Conservation (phyloP, 2,888 invertebrate genomes). For the Acheta domesticus region DNA sequence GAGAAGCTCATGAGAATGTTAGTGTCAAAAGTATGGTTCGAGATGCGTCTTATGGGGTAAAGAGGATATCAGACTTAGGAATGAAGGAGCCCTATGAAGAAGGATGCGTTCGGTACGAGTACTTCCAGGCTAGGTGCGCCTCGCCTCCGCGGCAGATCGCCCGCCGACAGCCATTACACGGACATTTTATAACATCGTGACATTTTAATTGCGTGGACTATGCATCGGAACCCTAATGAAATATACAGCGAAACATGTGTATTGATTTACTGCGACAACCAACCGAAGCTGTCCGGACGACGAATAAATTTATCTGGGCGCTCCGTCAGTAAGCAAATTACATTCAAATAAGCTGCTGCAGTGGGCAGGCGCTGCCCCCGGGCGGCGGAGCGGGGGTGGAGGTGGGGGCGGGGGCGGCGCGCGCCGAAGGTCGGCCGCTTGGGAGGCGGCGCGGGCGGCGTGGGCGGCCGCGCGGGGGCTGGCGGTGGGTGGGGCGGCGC, state of each 20-base stretch:
- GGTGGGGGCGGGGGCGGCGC: background rate
- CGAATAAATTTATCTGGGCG: background rate
- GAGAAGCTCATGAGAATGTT: no score
- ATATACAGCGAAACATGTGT: background rate
- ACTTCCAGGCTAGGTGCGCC: no score
- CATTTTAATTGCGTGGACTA: background rate
- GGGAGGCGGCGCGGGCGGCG: background rate
- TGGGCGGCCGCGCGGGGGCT: background rate
- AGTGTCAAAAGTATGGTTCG: no score
- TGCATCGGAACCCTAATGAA: background rate
- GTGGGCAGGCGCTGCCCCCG: background rate
- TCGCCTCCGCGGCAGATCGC: no score
- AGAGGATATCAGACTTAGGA: no score
- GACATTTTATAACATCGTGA: background rate
- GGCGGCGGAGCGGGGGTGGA: background rate
- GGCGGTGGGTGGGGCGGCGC: background rate
- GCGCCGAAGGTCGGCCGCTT: background rate
- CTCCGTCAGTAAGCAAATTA: slow-evolving; percentile 7
- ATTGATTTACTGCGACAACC: slow-evolving; percentile 9
- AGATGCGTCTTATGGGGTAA: no score
- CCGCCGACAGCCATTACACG: no score
- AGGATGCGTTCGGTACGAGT: no score
- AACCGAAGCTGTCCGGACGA: background rate
- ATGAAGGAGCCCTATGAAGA: no score
- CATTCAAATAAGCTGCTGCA: slow-evolving; percentile 7